phyloP scores from a whole-genome alignment of 1,140 invertebrate genomes.

The Chionoecetes opilio region DNA sequence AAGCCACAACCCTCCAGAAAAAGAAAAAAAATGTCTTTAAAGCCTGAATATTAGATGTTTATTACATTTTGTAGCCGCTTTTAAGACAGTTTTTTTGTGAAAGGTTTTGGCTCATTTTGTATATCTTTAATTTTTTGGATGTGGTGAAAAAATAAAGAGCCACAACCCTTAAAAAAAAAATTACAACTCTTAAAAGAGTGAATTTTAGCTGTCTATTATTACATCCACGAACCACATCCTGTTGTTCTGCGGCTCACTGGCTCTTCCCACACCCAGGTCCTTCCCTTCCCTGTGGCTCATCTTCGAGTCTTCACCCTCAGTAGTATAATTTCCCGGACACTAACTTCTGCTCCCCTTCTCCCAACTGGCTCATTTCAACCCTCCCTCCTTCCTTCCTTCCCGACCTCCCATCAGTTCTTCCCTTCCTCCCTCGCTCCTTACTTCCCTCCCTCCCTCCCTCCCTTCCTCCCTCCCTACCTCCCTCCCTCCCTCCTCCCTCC shows the following conservation, averaged over 20 bases:
- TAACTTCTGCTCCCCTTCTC: conserved; percentile 17
- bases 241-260: background rate
- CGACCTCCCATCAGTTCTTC: background rate
- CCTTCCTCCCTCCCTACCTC: background rate
- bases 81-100: too few relatives aligned
- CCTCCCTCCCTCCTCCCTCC: background rate
- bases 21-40: too few relatives aligned
- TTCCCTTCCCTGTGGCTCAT: background rate
- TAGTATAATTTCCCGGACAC: conserved; percentile 28
- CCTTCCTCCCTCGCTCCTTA: background rate
- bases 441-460: background rate
- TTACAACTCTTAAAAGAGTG: background rate
- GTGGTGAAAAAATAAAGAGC: background rate
- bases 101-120: too few relatives aligned
- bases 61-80: too few relatives aligned
- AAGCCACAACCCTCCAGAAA: background rate
- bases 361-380: conserved; percentile 16
- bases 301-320: conserved; percentile 25
- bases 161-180: background rate
- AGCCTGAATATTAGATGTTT: too few relatives aligned
- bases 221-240: background rate
- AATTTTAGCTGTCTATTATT: background rate
- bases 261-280: background rate
- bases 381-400: background rate
- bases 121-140: too few relatives aligned